Base-by-base conservation (phyloP, 2,797 vertebrate genomes). In the Cirrhinus mrigala region DNA sequence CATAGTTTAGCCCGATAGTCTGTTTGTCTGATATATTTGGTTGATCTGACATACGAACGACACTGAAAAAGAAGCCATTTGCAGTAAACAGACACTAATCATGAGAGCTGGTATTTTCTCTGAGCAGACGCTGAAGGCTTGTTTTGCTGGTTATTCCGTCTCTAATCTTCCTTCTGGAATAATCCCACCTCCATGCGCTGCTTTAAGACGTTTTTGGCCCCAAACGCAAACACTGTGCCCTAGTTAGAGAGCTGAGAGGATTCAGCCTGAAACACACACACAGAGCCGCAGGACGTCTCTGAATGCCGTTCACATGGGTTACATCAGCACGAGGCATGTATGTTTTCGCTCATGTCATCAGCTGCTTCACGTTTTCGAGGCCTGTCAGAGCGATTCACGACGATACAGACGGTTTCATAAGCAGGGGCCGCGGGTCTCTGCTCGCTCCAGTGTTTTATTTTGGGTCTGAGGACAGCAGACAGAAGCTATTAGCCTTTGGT, bases 401-500 rank as follows among this genome's bases (percentile, higher is more conserved):
- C 8, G 58, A 64, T 62, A 64, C 24, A 40, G 40, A 66, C 56
- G 3, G 24, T 50, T 56, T 48, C 58, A 27, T 56, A 22, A 75
- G 27, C 50, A 14, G 29, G 50, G 52, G 64, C 37, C 15, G 40
- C 29, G 20, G 75, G 27, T 69, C 62, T 68, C 52, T 14, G 40
- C 20, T 4, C 27, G 6, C 70, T 73, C 70, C n/a, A 87, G 84
- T 85, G 87, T 89, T 93, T 94, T 92, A 94, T 92, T 93, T 92
- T 88, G 87, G 81, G 91, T 87, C 82, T 86, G 89, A 83, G 89
- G 76, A 88, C 84, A 71, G 90, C 89, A 91, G 90, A 92, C 91
- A 89, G 78, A 83, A 92, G 91, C 90, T 90, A 88, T 90, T 90
- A 91, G 89, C 89, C 87, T 91, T 91, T 92, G 90, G 90, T 93